Percentiles rank a stretch among this genome's conserved stretches.
Evolutionary conservation across 2,113 vertebrate species (phyloP).

Genomic region (Oryzias melastigma): DNA sequence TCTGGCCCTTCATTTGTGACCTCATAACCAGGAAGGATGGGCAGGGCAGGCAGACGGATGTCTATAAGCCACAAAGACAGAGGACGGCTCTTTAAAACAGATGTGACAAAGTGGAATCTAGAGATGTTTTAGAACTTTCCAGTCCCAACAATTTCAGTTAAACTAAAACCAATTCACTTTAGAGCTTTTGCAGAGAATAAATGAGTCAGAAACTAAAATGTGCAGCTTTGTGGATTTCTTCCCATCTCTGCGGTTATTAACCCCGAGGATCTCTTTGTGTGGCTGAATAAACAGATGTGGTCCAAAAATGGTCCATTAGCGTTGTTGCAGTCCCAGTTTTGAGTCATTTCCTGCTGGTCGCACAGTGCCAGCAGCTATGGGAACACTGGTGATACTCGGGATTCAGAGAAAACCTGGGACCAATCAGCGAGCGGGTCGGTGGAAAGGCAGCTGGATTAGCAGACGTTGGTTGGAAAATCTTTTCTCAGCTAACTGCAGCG

Average conservation of each 20-base stretch:
- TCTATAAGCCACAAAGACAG: conserved; percentile 26
- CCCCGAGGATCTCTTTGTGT: conserved; percentile 50
- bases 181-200: conserved; percentile 20
- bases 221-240: conserved; percentile 31
- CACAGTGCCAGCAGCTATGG: conserved; percentile 46
- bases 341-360: conserved; percentile 54
- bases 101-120: conserved; percentile 17
- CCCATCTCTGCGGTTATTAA: conserved; percentile 62
- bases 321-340: conserved; percentile 66
- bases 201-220: conserved; percentile 15
- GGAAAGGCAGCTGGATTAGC: conserved; percentile 57
- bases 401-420: conserved; percentile 58
- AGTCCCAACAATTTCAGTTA: neutral
- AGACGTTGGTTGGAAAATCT: conserved; percentile 63
- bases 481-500: conserved; percentile 54
- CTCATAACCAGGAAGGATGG: conserved; percentile 75
- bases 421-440: conserved; percentile 49
- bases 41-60: conserved; percentile 54
- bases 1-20: conserved; percentile 53
- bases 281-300: conserved; percentile 53
- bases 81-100: conserved; percentile 45
- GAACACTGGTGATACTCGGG: conserved; percentile 41
- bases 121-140: conserved; percentile 10
- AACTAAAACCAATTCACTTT: conserved; percentile 32
- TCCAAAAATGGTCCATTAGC: conserved; percentile 49